Conservation (phyloP, 35 echinoderm and acorn worm species). For the Ophioderma brevispina region DNA sequence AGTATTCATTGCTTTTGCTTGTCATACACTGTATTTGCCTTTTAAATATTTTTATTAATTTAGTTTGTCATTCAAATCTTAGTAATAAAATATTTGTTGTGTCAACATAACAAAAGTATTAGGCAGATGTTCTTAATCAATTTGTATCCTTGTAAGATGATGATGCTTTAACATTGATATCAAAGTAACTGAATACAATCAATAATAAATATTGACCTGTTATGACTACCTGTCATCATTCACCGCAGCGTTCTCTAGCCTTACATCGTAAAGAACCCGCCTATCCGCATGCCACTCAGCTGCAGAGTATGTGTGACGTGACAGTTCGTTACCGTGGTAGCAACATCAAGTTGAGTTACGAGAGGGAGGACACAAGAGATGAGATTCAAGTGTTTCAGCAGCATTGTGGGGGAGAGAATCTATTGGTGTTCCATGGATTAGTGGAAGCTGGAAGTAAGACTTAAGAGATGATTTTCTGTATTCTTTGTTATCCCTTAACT, state of each 20-base stretch:
- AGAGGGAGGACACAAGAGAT: slow-evolving; percentile 84
- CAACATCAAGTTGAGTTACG: slow-evolving; percentile 84
- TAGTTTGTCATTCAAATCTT: too few relatives aligned
- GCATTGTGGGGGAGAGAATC: slow-evolving; percentile 97
- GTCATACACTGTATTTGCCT: too few relatives aligned
- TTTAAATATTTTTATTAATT: too few relatives aligned
- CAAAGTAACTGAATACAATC: too few relatives aligned
- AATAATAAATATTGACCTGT: too few relatives aligned
- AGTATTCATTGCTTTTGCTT: too few relatives aligned
- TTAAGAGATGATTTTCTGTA: slow-evolving; percentile 4
- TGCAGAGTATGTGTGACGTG: slow-evolving; percentile 94
- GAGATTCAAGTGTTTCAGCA: slow-evolving; percentile 94
- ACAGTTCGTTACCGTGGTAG: slow-evolving; percentile 88
- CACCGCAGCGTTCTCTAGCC: slow-evolving; percentile 44
- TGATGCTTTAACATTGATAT: too few relatives aligned
- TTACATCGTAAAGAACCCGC: slow-evolving; percentile 95
- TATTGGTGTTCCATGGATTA: slow-evolving; percentile 88
- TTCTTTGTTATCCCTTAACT: too few relatives aligned
- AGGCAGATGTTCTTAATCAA: too few relatives aligned
- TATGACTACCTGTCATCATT: not conserved
- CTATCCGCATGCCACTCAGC: slow-evolving; percentile 84
- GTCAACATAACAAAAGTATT: too few relatives aligned
- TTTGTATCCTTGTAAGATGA: too few relatives aligned
- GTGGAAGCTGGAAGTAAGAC: slow-evolving; percentile 95
- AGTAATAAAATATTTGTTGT: too few relatives aligned